These are phyloP conservation scores for Sapajus apella DNA, from an alignment of 2,113 vertebrate species.

Conservation along the genomic window DNA sequence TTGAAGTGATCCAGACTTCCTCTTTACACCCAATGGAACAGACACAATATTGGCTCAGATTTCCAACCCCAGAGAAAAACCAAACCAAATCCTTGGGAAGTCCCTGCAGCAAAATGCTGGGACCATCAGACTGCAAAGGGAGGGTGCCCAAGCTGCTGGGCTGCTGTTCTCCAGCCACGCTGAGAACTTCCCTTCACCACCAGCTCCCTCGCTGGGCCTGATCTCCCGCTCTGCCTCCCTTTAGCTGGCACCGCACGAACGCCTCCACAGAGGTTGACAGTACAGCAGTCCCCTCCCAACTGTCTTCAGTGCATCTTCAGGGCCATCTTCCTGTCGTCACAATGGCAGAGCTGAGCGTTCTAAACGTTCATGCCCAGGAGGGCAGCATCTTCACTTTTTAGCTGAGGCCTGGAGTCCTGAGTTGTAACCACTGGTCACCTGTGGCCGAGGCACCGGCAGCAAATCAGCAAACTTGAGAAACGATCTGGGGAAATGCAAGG, in stretches of 20 bases:
- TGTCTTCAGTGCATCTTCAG: not conserved
- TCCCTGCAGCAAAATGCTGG: not conserved
- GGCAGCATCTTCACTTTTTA: not conserved
- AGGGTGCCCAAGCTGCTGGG: not conserved
- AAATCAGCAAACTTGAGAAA: not conserved
- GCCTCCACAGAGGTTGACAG: not conserved
- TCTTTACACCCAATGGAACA: conserved; percentile 30
- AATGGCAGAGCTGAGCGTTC: not conserved
- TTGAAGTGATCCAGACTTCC: conserved; percentile 37
- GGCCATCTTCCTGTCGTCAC: not conserved
- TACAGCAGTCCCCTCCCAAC: not conserved
- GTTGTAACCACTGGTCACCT: not conserved
- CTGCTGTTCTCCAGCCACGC: not conserved
- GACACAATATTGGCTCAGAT: conserved; percentile 66
- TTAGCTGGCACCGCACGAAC: not conserved
- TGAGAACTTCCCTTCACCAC: not conserved
- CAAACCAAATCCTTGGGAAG: not conserved
- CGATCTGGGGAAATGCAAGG: not conserved
- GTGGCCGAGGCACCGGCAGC: not conserved
- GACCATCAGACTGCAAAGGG: not conserved
- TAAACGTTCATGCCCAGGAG: not conserved
- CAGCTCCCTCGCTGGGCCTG: not conserved
- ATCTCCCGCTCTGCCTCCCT: not conserved
- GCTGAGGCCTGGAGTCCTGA: conserved; percentile 12
- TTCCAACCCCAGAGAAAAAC: conserved; percentile 46